These are phyloP conservation scores for Sicus ferrugineus DNA, from an alignment of 2,888 invertebrate genomes.

Conservation along the genomic window DNA sequence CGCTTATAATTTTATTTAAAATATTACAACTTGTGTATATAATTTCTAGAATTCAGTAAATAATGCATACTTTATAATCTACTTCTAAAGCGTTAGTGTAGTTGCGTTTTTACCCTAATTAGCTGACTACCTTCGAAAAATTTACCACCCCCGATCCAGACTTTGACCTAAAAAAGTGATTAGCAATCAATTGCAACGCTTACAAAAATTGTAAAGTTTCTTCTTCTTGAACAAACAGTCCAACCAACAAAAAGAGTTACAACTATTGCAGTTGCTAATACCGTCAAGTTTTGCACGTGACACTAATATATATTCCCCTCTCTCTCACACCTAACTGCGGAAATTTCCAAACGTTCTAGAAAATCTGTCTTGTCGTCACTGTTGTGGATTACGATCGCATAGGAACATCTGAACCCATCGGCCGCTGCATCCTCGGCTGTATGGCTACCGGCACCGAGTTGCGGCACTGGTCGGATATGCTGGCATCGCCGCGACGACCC, in stretches of 20 bases:
- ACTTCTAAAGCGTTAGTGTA: background rate
- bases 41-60: background rate
- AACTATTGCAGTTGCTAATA: background rate
- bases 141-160: slow-evolving; percentile 3
- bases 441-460: slow-evolving; percentile 97
- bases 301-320: slow-evolving; percentile 42
- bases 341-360: slow-evolving; percentile 70
- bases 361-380: slow-evolving; percentile 98
- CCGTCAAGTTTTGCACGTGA: background rate
- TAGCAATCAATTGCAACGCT: slow-evolving; percentile 10
- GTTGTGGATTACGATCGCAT: slow-evolving; percentile 99
- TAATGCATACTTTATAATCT: background rate
- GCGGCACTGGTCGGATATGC: slow-evolving; percentile 99
- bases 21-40: background rate
- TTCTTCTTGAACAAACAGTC: slow-evolving; percentile 48
- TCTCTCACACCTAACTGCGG: slow-evolving; percentile 20
- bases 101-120: background rate
- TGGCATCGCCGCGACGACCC: slow-evolving; percentile 97
- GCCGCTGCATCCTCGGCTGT: slow-evolving; percentile 95
- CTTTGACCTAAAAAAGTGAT: background rate
- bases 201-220: slow-evolving; percentile 35
- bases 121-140: background rate
- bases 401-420: slow-evolving; percentile 99
- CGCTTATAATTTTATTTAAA: background rate
- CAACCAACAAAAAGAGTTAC: slow-evolving; percentile 9